Evolutionary conservation across 2,888 invertebrate species (phyloP), one percentile per base, ranked within the genome.

Genomic region (Drosophila demipolita): DNA sequence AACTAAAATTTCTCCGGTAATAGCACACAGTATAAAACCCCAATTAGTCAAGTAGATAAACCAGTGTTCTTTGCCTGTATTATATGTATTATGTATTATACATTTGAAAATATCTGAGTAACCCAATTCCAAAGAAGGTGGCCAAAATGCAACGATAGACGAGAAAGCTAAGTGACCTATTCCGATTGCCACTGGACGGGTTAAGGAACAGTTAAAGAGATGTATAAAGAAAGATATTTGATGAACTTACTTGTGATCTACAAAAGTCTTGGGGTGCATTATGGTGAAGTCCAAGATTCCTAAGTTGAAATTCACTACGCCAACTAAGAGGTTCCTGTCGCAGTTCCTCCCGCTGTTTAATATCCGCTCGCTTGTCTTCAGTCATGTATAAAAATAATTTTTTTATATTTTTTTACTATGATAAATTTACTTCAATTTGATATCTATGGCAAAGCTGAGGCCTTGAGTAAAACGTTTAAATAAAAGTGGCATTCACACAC

Each of bases 31-130:
- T 0, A 63, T 0, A 6, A 84, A 80, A 1, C 69, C 59, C 87
- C 78, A 84, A 20, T 80, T 66, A 0, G 80, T 72, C 1, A 87
- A 4, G 17, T 76, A 87, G 12, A 85, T 71, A 9, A 84, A 66
- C 57, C 61, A 60, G 6, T 23, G 33, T 1, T 81, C 79, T 0
- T 2, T 11, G 0, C 6, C 1, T n/a, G n/a, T n/a, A n/a, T n/a
- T n/a, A n/a, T n/a, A n/a, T n/a, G n/a, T n/a, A n/a, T n/a, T n/a
- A n/a, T n/a, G n/a, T n/a, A 17, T 45, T 75, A 48, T 42, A 73
- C 0, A 36, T 5, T 0, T 3, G 8, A 0, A 73, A 0, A 26
- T 61, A 50, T 0, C 23, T 32, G 7, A 60, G 1, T 3, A 61
- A 26, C 1, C 66, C 74, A 0, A 23, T 7, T 0, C 50, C 65